Percentiles rank a stretch among this genome's conserved stretches.
These are phyloP conservation scores for Eulemur macaco DNA, from an alignment of 2,113 vertebrate species.

Conservation along the genomic window DNA sequence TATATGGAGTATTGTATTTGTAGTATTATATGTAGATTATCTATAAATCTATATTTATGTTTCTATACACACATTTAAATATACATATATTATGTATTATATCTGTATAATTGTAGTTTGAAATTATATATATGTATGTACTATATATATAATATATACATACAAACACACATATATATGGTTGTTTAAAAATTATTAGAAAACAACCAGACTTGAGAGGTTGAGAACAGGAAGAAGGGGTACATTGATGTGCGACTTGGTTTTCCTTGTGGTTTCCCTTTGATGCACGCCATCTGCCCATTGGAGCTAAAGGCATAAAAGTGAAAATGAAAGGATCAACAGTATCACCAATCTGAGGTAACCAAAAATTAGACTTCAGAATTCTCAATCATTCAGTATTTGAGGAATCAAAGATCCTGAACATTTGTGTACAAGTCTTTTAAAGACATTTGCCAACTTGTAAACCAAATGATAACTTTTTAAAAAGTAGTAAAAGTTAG, in stretches of 20 bases:
- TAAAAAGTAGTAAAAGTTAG: neutral
- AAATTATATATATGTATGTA: neutral
- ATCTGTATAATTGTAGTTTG: neutral
- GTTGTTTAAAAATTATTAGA: neutral
- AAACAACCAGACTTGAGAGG: neutral
- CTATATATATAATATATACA: neutral
- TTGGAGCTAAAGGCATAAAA: neutral
- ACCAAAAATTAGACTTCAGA: neutral
- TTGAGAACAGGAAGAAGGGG: neutral
- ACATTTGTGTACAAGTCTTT: neutral
- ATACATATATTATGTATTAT: neutral
- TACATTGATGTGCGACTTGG: neutral
- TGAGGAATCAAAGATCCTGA: neutral
- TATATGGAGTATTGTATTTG: neutral
- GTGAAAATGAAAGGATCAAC: neutral
- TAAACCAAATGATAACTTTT: neutral
- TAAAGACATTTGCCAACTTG: neutral
- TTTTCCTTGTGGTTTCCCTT: neutral
- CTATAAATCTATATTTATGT: neutral
- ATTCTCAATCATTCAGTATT: neutral
- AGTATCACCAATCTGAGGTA: neutral
- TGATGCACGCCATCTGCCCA: too few species aligned
- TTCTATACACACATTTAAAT: neutral
- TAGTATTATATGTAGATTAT: neutral
- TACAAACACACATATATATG: neutral